Conservation (phyloP, 2,797 vertebrate species). For the Anguilla pacifica region DNA sequence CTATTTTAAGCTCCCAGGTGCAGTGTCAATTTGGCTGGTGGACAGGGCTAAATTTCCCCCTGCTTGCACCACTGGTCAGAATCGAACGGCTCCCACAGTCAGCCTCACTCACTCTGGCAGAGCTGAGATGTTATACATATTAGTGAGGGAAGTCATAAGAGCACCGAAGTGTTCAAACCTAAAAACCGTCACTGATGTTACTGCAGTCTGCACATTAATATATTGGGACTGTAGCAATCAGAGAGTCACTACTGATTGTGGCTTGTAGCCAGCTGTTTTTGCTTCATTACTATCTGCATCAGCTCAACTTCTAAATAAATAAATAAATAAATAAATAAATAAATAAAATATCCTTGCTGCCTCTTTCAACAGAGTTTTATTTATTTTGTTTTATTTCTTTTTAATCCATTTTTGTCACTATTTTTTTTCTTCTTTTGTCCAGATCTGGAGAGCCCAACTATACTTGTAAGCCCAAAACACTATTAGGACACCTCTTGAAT, state of each 20-base stretch:
- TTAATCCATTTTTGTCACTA: not conserved
- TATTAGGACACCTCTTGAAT: too few species aligned
- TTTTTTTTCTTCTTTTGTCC: too few species aligned
- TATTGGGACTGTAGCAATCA: not conserved
- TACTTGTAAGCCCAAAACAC: too few species aligned
- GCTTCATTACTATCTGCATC: too few species aligned
- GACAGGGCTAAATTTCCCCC: not conserved
- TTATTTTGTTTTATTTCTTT: not conserved
- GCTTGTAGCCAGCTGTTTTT: too few species aligned
- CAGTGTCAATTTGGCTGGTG: not conserved
- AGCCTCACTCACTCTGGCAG: not conserved
- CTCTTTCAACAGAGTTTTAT: not conserved
- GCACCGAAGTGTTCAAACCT: not conserved
- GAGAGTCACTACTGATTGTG: too few species aligned
- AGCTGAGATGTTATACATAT: not conserved
- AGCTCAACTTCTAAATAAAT: too few species aligned
- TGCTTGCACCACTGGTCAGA: not conserved
- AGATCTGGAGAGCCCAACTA: too few species aligned
- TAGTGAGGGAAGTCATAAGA: not conserved
- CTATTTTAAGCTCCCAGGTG: not conserved
- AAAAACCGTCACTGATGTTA: not conserved
- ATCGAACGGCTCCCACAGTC: not conserved
- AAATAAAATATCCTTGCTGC: too few species aligned
- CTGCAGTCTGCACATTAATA: not conserved
- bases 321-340: too few species aligned